Base-by-base conservation (phyloP, 2,888 invertebrate species). In the Biston stratarius region DNA sequence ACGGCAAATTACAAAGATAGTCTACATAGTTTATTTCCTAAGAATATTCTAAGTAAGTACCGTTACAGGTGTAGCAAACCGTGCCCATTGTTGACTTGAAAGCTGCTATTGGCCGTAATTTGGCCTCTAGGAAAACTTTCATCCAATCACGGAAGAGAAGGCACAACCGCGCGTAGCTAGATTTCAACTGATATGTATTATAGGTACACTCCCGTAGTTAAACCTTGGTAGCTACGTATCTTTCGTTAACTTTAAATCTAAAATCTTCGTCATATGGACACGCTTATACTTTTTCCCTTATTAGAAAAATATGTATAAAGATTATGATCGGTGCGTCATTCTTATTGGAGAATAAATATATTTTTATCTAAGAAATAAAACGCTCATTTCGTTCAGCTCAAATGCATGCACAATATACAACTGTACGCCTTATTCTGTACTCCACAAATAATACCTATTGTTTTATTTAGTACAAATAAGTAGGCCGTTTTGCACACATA, bases 121-220 rank as follows among this genome's bases (percentile, higher is more conserved):
- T 67, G 56, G 69, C 70, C 72, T 71, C 70, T 68, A 67, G 38
- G 47, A 65, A 52, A 65, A 47, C 62, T 75, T 61, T 84, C 83
- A 83, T 84, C 93, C 92, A 92, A 92, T 92, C 90, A 88, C 83
- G 71, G 82, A 79, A 72, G 66, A 76, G 81, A 85, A 83, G 85
- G 72, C 84, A 78, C 78, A 82, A 55, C 59, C 60, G 55, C 38
- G 36, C 24, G 78, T 85, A 86, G 85, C 10, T 83, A 83, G 83
- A 84, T 83, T 84, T 81, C 82, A 74, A 56, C 44, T 67, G 55
- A n/a, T 59, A 57, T 52, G 74, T 69, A 69, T 72, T 74, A 71
- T 24, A 24, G 24, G 24, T 67, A 70, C 62, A 74, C 65, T 57
- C 0, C 9, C 6, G 6, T 61, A 64, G 67, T 65, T 36, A 6